phyloP scores from a whole-genome alignment of 2,888 invertebrate species.

The Drosophila anceps region DNA sequence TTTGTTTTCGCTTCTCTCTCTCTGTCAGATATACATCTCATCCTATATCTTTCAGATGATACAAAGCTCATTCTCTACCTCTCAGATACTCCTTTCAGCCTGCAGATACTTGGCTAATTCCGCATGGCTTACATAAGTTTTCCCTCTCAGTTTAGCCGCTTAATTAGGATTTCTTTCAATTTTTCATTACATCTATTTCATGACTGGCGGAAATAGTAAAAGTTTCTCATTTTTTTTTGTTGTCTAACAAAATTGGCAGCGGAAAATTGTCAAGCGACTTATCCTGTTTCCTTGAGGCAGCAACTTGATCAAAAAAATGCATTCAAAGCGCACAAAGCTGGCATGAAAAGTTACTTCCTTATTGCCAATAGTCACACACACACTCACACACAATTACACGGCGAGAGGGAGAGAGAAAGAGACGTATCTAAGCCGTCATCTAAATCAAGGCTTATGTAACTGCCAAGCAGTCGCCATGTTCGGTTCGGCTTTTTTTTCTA shows the following conservation, averaged over 20 bases:
- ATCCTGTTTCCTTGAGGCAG: slow-evolving; percentile 70
- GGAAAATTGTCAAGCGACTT: slow-evolving; percentile 66
- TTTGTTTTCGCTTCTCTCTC: no score
- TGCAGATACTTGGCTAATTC: neutral
- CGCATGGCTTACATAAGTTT: neutral
- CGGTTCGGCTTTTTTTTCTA: slow-evolving; percentile 32
- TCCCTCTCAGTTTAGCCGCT: neutral
- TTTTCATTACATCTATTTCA: slow-evolving; percentile 2
- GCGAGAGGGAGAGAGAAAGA: neutral
- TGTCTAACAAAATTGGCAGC: slow-evolving; percentile 37
- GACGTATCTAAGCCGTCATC: slow-evolving; percentile 70
- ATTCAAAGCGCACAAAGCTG: slow-evolving; percentile 55
- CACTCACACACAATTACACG: slow-evolving; percentile 26
- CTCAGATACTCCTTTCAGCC: neutral
- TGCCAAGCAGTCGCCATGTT: slow-evolving; percentile 65
- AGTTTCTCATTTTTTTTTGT: neutral
- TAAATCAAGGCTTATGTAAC: slow-evolving; percentile 81
- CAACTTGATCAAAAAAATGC: slow-evolving; percentile 55
- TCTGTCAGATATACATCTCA: neutral
- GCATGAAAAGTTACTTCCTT: slow-evolving; percentile 79
- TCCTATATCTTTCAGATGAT: neutral
- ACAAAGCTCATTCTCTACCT: neutral
- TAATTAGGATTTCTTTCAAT: slow-evolving; percentile 14
- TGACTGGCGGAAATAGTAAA: slow-evolving; percentile 48
- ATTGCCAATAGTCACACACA: slow-evolving; percentile 67